Conservation (phyloP, 2,888 invertebrate genomes). For the Caenorhabditis sp. region DNA sequence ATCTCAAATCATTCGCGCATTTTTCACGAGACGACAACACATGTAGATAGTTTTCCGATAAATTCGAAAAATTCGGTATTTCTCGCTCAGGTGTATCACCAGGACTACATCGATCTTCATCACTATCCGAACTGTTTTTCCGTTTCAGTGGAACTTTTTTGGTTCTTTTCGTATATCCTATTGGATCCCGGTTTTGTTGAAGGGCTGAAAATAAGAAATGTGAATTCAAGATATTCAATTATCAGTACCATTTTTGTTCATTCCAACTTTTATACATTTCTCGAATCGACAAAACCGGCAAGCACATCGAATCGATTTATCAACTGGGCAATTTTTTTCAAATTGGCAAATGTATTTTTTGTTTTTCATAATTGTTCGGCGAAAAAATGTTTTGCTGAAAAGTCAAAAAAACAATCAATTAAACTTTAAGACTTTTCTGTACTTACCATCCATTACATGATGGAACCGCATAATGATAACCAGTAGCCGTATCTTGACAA, state of each 20-base stretch:
- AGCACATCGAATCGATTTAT: slow-evolving; percentile 67
- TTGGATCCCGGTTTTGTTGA: slow-evolving; percentile 70
- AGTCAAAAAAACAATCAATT: too few relatives aligned
- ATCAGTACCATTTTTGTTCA: slow-evolving; percentile 49
- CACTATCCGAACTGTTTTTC: slow-evolving; percentile 20
- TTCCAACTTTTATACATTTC: slow-evolving; percentile 58
- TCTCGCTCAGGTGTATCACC: slow-evolving; percentile 4
- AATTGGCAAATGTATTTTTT: slow-evolving; percentile 68
- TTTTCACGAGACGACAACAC: slow-evolving; percentile 1
- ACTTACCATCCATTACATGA: neutral
- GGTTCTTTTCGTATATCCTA: slow-evolving; percentile 69
- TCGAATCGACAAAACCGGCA: slow-evolving; percentile 68
- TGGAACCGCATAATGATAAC: neutral
- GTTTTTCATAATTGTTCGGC: slow-evolving; percentile 70
- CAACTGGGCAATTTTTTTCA: slow-evolving; percentile 60
- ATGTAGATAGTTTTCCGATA: slow-evolving; percentile 5
- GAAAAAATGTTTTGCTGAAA: slow-evolving; percentile 67
- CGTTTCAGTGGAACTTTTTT: slow-evolving; percentile 44
- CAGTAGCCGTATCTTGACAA: neutral
- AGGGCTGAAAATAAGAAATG: slow-evolving; percentile 36
- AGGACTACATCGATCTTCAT: slow-evolving; percentile 10
- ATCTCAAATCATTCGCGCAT: slow-evolving; percentile 31
- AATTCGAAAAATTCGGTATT: too few relatives aligned
- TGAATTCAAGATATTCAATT: too few relatives aligned
- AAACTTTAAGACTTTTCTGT: too few relatives aligned